phyloP scores from a whole-genome alignment of 2,888 invertebrate genomes.

The Drosophila robusta region DNA sequence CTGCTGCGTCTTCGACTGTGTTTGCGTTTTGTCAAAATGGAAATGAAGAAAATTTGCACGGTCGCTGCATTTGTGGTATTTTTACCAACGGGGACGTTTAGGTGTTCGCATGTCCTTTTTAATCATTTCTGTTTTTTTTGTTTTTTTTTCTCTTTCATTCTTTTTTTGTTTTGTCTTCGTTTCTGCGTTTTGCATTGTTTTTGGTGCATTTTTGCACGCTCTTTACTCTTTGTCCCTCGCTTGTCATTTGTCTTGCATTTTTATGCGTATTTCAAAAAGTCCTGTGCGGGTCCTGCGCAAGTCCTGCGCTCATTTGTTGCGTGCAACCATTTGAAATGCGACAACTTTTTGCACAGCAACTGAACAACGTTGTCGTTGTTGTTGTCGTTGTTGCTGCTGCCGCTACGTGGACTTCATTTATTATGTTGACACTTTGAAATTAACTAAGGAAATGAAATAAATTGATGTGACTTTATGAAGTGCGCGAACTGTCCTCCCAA shows the following conservation, averaged over 20 bases:
- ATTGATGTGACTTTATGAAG: constrained; percentile 82
- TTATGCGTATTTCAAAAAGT: constrained; percentile 80
- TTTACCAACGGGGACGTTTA: constrained; percentile 74
- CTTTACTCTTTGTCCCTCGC: constrained; percentile 45
- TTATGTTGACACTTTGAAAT: constrained; percentile 82
- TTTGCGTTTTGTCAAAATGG: constrained; percentile 83
- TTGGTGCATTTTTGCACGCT: constrained; percentile 78
- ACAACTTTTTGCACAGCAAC: constrained; percentile 75
- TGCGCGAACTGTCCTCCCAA: constrained; percentile 62
- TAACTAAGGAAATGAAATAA: constrained; percentile 81
- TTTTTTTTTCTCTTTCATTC: constrained; percentile 1
- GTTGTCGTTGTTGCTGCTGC: constrained; percentile 26
- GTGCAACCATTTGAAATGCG: constrained; percentile 82
- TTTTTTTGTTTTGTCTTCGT: neutral
- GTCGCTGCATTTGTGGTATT: constrained; percentile 82
- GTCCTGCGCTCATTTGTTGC: constrained; percentile 80
- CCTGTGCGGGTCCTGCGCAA: constrained; percentile 64
- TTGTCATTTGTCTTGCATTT: constrained; percentile 79
- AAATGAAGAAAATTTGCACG: constrained; percentile 83
- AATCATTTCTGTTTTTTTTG: constrained; percentile 62
- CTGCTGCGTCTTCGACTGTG: constrained; percentile 51
- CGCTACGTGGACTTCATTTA: constrained; percentile 81
- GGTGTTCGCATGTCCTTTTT: constrained; percentile 82
- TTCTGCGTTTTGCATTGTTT: constrained; percentile 64
- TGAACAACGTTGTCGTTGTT: constrained; percentile 45